A percentile compares a stretch with the other conserved stretches of the same genome.
Conservation (phyloP, 2,113 vertebrate genomes). For the Pungitius pungitius region DNA sequence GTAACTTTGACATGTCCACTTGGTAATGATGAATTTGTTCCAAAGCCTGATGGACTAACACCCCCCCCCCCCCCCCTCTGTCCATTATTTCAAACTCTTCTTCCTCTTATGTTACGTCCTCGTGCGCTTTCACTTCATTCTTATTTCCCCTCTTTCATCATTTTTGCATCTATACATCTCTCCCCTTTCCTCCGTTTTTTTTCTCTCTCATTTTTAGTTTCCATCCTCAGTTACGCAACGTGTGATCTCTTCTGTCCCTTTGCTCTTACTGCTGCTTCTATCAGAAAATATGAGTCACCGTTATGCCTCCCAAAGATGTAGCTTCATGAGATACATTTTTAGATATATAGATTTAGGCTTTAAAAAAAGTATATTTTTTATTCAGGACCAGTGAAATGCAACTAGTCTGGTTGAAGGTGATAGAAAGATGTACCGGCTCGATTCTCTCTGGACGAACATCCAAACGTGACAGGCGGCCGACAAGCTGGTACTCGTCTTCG, state of each 20-base stretch:
- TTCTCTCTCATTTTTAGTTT: no score
- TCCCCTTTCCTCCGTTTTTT: slow-evolving; percentile 21
- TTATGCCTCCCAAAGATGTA: background rate
- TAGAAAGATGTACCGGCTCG: no score
- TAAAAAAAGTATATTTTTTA: background rate
- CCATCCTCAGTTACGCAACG: slow-evolving; percentile 11
- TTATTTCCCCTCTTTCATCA: slow-evolving; percentile 49
- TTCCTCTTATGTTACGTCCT: slow-evolving; percentile 39
- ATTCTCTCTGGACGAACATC: slow-evolving; percentile 15
- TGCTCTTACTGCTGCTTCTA: background rate
- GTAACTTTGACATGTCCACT: slow-evolving; percentile 39
- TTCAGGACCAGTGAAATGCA: background rate
- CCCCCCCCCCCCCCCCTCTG: no score
- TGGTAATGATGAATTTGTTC: slow-evolving; percentile 37
- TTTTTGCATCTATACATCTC: slow-evolving; percentile 45
- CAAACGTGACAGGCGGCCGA: slow-evolving; percentile 21
- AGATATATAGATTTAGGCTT: background rate
- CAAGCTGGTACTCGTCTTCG: slow-evolving; percentile 22
- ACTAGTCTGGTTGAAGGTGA: background rate
- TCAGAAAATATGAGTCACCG: background rate
- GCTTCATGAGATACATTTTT: background rate
- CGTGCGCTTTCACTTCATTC: slow-evolving; percentile 22
- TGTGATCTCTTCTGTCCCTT: slow-evolving; percentile 6
- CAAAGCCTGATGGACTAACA: slow-evolving; percentile 27
- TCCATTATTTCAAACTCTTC: slow-evolving; percentile 41